These are phyloP conservation scores for Hoplias malabaricus DNA, from an alignment of 2,113 vertebrate species.

Conservation along the genomic window DNA sequence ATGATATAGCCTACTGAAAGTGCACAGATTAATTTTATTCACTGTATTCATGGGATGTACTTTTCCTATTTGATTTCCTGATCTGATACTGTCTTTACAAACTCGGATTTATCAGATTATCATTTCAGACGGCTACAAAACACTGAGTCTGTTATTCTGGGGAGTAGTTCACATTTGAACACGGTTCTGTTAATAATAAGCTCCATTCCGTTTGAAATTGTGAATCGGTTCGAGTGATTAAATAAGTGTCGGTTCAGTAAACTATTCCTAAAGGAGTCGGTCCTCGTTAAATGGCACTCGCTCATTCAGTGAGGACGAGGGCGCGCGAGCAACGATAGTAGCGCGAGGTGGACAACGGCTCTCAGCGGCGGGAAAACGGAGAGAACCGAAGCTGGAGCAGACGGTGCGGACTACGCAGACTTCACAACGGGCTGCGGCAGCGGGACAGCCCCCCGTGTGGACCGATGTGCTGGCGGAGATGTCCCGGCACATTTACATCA, in stretches of 20 bases:
- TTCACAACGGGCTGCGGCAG: constrained; percentile 72
- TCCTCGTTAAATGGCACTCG: not conserved
- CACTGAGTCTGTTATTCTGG: no score
- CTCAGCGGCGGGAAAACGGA: constrained; percentile 34
- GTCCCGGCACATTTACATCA: constrained; percentile 83
- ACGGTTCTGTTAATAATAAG: not conserved
- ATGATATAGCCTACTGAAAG: no score
- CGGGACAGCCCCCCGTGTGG: constrained; percentile 71
- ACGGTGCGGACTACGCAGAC: constrained; percentile 65
- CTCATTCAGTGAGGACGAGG: constrained; percentile 21
- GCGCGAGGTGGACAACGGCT: not conserved
- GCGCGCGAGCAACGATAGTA: not conserved
- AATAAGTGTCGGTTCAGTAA: not conserved
- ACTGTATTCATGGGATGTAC: no score
- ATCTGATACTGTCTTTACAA: no score
- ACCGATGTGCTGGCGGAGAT: constrained; percentile 81
- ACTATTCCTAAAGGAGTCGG: not conserved
- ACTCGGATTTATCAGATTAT: no score
- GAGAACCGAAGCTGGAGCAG: constrained; percentile 73
- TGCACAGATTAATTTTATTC: no score
- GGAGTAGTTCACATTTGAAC: no score
- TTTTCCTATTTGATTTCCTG: no score
- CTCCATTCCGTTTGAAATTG: not conserved
- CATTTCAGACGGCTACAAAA: no score
- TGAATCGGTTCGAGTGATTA: not conserved